Base-by-base conservation (phyloP, 1,140 invertebrate genomes). In the Ceratina australensis region DNA sequence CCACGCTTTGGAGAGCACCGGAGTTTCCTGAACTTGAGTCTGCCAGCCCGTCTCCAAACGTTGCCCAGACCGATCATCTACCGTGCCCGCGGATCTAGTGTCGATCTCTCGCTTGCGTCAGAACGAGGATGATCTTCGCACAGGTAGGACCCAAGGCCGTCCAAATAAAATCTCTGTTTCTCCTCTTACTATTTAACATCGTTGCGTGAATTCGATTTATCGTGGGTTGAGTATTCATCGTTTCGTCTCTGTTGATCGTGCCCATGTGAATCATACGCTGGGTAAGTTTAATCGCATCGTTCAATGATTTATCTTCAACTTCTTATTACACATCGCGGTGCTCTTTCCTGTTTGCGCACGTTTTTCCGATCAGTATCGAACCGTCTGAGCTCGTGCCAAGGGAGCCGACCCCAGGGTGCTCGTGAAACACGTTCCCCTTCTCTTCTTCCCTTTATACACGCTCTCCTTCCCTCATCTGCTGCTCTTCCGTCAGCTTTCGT, bases 1-100 rank as follows among this genome's bases (percentile, higher is more conserved):
- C 79, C 71, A 86, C 80, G 86, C 77, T 88, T 87, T 86, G 77
- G 64, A 81, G 82, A 79, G 81, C 80, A 79, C 28, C 73, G 80
- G 80, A 86, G 86, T 87, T 87, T 87, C 73, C 86, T 86, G 83
- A 87, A 86, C 82, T 71, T 83, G 33, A 42, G 33, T 42, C 33
- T 66, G 76, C 50, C 22, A 18, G 50, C n/a, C 50, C 12, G 33
- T 42, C 22, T 56, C 69, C 64, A 67, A 49, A 18, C 65, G 56
- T 54, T 52, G 22, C 22, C 33, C 80, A 82, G 80, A 83, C 74
- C 64, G 80, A 83, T 68, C 64, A 50, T 56, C 66, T 54, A 42
- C 33, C 13, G 18, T 49, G 50, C 28, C 20, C 52, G 42, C 24
- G 65, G 64, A 57, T 52, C 33, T 15, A 10, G 15, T n/a, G 18